A percentile compares a stretch with the other conserved stretches of the same genome.
phyloP scores from a whole-genome alignment of 2,797 vertebrate species.

The Lepus oiostolus region DNA sequence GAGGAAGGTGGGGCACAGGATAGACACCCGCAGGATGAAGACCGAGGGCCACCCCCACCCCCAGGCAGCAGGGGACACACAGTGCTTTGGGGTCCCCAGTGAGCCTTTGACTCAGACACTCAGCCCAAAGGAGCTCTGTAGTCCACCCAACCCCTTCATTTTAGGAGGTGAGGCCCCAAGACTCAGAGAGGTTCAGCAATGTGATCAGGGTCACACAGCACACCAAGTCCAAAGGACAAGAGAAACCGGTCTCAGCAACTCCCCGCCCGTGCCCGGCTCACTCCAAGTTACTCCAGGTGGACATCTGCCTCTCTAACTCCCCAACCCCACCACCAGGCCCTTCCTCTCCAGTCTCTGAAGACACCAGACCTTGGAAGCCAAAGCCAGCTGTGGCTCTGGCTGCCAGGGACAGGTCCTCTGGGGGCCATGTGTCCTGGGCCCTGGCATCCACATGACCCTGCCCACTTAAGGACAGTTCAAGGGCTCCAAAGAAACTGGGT shows the following conservation, averaged over 20 bases:
- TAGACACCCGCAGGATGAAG: background rate
- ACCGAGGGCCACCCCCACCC: background rate
- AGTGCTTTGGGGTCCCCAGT: constrained; percentile 60
- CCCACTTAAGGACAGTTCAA: constrained; percentile 50
- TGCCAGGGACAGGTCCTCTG: background rate
- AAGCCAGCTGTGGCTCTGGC: background rate
- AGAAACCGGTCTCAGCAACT: background rate
- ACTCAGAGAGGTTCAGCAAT: constrained; percentile 28
- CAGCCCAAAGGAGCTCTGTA: constrained; percentile 5
- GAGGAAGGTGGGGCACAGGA: background rate
- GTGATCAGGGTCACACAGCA: constrained; percentile 43
- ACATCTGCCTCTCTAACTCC: background rate
- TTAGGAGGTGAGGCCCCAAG: background rate
- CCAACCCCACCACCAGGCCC: background rate
- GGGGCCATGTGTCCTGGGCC: background rate
- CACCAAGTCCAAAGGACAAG: background rate
- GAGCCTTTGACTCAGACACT: constrained; percentile 64
- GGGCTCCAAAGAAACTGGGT: constrained; percentile 42
- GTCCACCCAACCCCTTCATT: background rate
- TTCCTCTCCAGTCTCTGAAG: background rate
- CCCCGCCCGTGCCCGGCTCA: background rate
- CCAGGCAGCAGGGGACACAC: background rate
- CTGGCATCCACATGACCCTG: background rate
- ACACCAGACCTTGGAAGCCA: background rate
- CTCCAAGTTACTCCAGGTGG: background rate